A percentile compares a stretch with the other conserved stretches of the same genome.
These are phyloP conservation scores for Pammene aurita DNA, from an alignment of 2,888 invertebrate genomes.

Conservation along the genomic window DNA sequence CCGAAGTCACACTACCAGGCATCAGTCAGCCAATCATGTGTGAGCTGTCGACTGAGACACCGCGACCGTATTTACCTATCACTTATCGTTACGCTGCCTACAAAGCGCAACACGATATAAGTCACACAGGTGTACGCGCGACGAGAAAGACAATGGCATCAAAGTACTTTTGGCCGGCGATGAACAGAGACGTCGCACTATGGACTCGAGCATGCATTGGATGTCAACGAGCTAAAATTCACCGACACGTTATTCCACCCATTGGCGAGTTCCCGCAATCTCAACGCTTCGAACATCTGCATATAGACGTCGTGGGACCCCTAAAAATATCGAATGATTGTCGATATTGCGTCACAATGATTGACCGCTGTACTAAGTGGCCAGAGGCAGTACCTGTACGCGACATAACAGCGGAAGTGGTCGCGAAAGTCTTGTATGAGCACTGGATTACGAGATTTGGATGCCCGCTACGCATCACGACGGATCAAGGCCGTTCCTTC, in stretches of 20 bases:
- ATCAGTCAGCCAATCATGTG: neutral
- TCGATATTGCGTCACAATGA: constrained; percentile 48
- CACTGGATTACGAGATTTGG: constrained; percentile 21
- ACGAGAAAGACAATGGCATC: neutral
- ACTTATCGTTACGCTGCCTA: neutral
- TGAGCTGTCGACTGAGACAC: neutral
- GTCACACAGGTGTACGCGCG: neutral
- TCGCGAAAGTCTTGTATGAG: constrained; percentile 11
- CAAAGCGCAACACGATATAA: constrained; percentile 10
- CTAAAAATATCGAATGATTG: constrained; percentile 44
- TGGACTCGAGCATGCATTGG: neutral
- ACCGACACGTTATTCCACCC: constrained; percentile 2
- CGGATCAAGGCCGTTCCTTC: constrained; percentile 45
- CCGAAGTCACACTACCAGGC: neutral
- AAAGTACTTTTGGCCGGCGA: constrained; percentile 4
- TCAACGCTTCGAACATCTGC: constrained; percentile 24
- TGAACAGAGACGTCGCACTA: constrained; percentile 5
- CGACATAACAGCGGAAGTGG: constrained; percentile 48
- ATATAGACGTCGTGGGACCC: constrained; percentile 50
- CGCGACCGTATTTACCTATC: constrained; percentile 1
- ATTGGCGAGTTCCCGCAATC: constrained; percentile 2
- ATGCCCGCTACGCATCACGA: constrained; percentile 33
- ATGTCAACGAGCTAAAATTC: constrained; percentile 14
- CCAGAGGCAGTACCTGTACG: constrained; percentile 53
- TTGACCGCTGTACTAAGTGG: constrained; percentile 57